Evolutionary conservation across 2,888 invertebrate species (phyloP).

Genomic region (Thumatha senex): DNA sequence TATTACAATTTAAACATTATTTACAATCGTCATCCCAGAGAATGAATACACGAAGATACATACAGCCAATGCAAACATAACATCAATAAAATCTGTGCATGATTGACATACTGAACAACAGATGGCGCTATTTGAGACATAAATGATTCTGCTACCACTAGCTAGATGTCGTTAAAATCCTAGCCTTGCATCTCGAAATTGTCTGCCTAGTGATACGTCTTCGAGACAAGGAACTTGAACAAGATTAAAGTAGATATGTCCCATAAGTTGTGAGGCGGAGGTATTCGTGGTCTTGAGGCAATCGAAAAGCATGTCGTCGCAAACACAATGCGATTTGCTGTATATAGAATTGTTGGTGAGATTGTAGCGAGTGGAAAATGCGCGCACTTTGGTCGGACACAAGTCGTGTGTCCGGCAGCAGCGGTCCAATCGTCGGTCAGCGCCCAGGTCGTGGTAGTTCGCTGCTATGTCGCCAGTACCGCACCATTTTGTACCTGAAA

Average conservation of each 20-base stretch:
- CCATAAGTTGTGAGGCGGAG: conserved; percentile 90
- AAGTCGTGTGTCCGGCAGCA: conserved; percentile 96
- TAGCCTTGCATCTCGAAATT: conserved; percentile 78
- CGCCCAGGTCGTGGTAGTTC: conserved; percentile 93
- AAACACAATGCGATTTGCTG: conserved; percentile 94
- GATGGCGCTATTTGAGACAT: conserved; percentile 61
- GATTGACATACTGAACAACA: conserved; percentile 51
- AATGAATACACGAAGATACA: conserved; percentile 30
- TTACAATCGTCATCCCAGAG: conserved; percentile 38
- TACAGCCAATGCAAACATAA: no score
- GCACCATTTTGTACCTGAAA: conserved; percentile 95
- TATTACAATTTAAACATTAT: conserved; percentile 49
- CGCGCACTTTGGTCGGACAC: conserved; percentile 91
- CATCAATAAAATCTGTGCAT: conserved; percentile 55
- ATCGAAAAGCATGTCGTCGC: conserved; percentile 91
- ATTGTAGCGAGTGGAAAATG: conserved; percentile 89
- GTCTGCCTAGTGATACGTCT: conserved; percentile 71
- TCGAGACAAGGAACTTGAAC: conserved; percentile 89
- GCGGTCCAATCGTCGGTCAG: conserved; percentile 87
- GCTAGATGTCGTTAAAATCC: conserved; percentile 72
- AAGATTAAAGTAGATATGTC: conserved; percentile 93
- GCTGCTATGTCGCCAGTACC: conserved; percentile 94
- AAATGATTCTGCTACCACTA: conserved; percentile 44
- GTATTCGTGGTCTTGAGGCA: conserved; percentile 91
- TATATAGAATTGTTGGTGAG: conserved; percentile 92